Conservation (phyloP, 2,797 vertebrate species). For the Peromyscus eremicus region DNA sequence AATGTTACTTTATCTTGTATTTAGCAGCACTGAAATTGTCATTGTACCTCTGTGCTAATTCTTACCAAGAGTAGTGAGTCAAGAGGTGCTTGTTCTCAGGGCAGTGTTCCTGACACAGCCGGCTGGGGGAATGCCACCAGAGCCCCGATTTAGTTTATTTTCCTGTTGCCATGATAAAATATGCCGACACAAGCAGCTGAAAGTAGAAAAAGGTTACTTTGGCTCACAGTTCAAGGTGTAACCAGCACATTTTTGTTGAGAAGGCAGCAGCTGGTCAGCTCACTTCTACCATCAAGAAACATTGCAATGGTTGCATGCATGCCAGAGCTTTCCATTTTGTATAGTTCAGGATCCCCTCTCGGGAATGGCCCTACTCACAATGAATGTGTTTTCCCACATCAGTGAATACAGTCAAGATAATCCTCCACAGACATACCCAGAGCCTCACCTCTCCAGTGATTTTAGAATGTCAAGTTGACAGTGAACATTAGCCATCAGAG, state of each 20-base stretch:
- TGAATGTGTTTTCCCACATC: background rate
- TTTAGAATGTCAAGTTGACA: background rate
- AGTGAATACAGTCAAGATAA: background rate
- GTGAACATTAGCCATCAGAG: background rate
- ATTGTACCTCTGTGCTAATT: constrained; percentile 29
- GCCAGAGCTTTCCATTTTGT: background rate
- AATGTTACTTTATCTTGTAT: constrained; percentile 49
- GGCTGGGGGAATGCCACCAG: background rate
- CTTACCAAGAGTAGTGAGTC: constrained; percentile 3
- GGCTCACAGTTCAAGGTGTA: background rate
- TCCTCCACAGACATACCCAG: background rate
- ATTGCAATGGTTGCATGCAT: background rate
- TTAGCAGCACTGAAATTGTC: constrained; percentile 30
- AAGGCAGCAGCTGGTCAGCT: background rate
- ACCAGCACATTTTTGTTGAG: background rate
- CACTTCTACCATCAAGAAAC: background rate
- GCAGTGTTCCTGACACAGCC: background rate
- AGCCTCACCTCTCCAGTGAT: background rate
- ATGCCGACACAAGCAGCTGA: background rate
- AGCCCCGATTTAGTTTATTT: background rate
- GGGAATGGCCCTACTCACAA: background rate
- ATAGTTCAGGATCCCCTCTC: background rate
- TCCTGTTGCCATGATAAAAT: background rate
- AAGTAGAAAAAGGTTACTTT: background rate
- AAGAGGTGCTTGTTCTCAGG: background rate